These are phyloP conservation scores for Phacellophora camtschatica DNA, from an alignment of 30 jellyfish, hydroid and myxozoan species.

Conservation along the genomic window DNA sequence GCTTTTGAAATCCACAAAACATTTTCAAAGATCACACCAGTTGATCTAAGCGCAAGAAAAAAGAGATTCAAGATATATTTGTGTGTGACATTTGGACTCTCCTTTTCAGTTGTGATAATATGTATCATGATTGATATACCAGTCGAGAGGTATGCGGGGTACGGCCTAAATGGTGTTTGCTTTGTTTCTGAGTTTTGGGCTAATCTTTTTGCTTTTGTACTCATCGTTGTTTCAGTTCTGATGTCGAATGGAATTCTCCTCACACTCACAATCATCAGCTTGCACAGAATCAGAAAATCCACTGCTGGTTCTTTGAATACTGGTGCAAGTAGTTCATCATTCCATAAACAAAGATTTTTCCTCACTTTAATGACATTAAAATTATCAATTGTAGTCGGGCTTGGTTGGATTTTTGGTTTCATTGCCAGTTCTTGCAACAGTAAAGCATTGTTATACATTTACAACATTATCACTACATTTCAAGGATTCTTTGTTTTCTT, in stretches of 20 bases:
- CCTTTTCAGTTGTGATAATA: neutral
- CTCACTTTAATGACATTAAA: slow-evolving; percentile 40
- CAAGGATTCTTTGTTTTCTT: slow-evolving; percentile 46
- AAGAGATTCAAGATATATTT: slow-evolving; percentile 3
- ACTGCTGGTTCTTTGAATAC: neutral
- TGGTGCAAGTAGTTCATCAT: neutral
- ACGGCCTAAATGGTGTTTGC: slow-evolving; percentile 34
- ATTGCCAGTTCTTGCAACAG: slow-evolving; percentile 19
- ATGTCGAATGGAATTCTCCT: slow-evolving; percentile 11
- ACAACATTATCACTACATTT: neutral
- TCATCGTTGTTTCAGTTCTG: slow-evolving; percentile 21
- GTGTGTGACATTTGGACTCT: neutral
- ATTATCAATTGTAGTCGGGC: slow-evolving; percentile 30
- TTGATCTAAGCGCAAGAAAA: neutral
- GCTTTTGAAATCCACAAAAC: slow-evolving; percentile 35
- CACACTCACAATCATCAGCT: slow-evolving; percentile 6
- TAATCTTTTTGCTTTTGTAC: slow-evolving; percentile 39
- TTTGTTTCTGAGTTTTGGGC: slow-evolving; percentile 45
- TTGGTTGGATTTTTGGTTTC: slow-evolving; percentile 62
- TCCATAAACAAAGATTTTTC: neutral
- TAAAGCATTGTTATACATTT: slow-evolving; percentile 27
- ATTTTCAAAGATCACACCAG: slow-evolving; percentile 7
- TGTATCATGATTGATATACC: slow-evolving; percentile 50
- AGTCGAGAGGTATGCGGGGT: slow-evolving; percentile 34
- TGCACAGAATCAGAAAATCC: neutral